phyloP scores from a whole-genome alignment of 2,113 vertebrate genomes.

The Noctilio leporinus region DNA sequence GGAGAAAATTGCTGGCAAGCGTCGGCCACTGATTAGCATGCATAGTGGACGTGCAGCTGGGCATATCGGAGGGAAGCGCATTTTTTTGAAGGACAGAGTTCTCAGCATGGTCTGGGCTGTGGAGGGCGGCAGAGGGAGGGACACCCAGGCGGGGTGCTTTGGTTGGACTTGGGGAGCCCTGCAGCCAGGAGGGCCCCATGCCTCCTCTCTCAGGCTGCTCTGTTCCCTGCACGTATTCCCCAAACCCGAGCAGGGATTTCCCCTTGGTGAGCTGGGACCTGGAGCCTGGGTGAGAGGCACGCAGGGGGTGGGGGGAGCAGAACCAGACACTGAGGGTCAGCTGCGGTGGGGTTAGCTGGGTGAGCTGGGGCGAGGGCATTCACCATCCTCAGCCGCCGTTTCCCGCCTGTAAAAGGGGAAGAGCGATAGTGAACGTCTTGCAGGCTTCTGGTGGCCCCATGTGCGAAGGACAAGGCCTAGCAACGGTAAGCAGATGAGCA shows the following conservation, averaged over 20 bases:
- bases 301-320: neutral
- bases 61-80: slow-evolving; percentile 51
- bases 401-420: neutral
- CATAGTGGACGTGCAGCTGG: slow-evolving; percentile 69
- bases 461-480: neutral
- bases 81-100: slow-evolving; percentile 24
- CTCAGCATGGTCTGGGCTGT: neutral
- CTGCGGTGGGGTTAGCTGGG: neutral
- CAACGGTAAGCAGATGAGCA: neutral
- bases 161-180: neutral
- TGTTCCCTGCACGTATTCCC: neutral
- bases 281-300: neutral
- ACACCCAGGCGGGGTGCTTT: neutral
- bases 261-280: neutral
- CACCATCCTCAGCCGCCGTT: neutral
- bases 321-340: neutral
- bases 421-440: neutral
- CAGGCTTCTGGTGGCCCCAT: neutral
- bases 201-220: neutral
- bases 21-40: slow-evolving; percentile 52
- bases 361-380: neutral
- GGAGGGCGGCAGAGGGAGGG: neutral
- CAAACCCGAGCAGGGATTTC: neutral
- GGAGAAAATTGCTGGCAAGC: slow-evolving; percentile 65
- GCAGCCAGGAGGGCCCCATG: neutral